Evolutionary conservation across 2,888 invertebrate genomes (phyloP).

Genomic region (Lamellibrachia columna): DNA sequence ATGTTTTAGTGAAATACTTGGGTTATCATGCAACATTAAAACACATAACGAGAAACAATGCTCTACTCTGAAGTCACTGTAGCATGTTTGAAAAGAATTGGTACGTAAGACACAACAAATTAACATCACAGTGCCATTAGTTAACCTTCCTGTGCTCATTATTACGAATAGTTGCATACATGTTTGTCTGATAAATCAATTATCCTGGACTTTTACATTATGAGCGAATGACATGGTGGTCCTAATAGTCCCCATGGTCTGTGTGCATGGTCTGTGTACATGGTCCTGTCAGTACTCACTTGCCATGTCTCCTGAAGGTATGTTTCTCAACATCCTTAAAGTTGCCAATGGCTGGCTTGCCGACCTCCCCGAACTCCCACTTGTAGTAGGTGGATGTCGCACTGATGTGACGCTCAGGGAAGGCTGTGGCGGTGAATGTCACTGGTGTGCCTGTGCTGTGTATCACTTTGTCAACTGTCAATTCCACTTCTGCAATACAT

Average conservation of each 20-base stretch:
- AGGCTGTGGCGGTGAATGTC: constrained; percentile 33
- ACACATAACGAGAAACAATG: too few species aligned
- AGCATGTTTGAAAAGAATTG: too few species aligned
- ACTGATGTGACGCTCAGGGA: not conserved
- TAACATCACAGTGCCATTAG: too few species aligned
- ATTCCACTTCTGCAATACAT: not conserved
- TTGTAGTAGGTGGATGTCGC: not conserved
- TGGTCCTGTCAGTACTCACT: not conserved
- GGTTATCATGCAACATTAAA: too few species aligned
- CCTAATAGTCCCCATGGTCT: not conserved
- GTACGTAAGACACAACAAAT: too few species aligned
- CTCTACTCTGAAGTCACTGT: too few species aligned
- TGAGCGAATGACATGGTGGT: not conserved
- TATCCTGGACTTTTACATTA: too few species aligned
- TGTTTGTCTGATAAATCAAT: too few species aligned
- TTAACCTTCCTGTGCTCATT: too few species aligned
- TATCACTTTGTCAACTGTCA: not conserved
- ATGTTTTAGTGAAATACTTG: too few species aligned
- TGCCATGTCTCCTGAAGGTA: not conserved
- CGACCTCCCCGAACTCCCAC: constrained; percentile 13
- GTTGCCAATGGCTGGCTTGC: not conserved
- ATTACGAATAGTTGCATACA: too few species aligned
- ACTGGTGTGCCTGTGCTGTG: constrained; percentile 16
- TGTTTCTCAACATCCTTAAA: not conserved
- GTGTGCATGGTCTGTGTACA: not conserved